Evolutionary conservation across 1,140 invertebrate species (phyloP).

Genomic region (Caenorhabditis tropicalis): DNA sequence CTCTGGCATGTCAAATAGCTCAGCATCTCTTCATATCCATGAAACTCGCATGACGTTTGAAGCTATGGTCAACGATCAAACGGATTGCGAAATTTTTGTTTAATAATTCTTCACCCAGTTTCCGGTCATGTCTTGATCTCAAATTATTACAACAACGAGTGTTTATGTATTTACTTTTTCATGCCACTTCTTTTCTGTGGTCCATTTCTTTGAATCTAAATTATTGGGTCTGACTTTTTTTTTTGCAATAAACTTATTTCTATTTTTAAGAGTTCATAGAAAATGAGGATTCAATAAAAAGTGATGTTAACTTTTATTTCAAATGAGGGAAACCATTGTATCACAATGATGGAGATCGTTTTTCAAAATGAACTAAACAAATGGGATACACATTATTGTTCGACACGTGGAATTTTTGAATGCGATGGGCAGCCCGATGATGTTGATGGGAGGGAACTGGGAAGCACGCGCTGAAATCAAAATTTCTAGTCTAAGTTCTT

Average conservation of each 20-base stretch:
- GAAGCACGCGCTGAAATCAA: no score
- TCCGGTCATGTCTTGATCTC: conserved; percentile 34
- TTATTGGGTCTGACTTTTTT: background rate
- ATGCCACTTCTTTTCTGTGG: background rate
- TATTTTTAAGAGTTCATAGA: background rate
- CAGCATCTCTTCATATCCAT: conserved; percentile 70
- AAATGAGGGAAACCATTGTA: no score
- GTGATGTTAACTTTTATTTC: no score
- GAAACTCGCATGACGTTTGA: conserved; percentile 60
- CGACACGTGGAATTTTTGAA: background rate
- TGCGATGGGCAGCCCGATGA: background rate
- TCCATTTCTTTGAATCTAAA: background rate
- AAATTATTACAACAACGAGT: background rate
- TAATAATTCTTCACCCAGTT: conserved; percentile 16
- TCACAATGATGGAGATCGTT: background rate
- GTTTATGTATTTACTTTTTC: conserved; percentile 17
- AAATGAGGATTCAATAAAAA: no score
- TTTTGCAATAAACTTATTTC: background rate
- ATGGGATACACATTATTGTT: background rate
- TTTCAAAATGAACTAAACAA: background rate
- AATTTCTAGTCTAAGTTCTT: no score
- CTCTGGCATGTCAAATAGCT: conserved; percentile 69
- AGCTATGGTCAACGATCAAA: conserved; percentile 53
- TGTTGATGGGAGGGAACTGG: no score
- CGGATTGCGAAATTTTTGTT: conserved; percentile 58